Conservation (phyloP, 2,797 vertebrate genomes). For the Neosalanx taihuensis region DNA sequence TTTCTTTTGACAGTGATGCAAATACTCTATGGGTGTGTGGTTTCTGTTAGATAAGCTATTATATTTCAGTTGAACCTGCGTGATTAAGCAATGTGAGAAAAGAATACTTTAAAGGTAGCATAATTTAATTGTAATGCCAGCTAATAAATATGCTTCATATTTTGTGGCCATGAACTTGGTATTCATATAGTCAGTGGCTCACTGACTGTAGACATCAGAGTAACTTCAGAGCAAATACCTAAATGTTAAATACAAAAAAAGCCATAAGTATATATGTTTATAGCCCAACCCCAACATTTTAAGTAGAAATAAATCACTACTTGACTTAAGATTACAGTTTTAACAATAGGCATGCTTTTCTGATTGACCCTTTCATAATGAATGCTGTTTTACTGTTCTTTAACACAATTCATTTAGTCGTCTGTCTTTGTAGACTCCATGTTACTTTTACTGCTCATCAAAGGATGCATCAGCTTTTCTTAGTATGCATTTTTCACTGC, state of each 20-base stretch:
- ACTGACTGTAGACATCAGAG: no score
- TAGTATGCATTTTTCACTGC: conserved; percentile 13
- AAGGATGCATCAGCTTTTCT: neutral
- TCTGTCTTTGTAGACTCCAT: neutral
- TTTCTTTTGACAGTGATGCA: conserved; percentile 5
- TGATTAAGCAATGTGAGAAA: conserved; percentile 15
- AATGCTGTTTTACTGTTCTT: neutral
- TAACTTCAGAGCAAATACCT: no score
- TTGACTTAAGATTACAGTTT: neutral
- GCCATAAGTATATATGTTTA: no score
- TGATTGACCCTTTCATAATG: neutral
- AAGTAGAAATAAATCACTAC: no score
- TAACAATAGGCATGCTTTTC: neutral
- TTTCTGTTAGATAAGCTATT: conserved; percentile 12
- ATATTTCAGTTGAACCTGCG: conserved; percentile 14
- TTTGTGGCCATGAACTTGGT: neutral
- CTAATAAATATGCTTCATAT: neutral
- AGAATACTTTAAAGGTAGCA: neutral
- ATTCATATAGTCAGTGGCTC: no score
- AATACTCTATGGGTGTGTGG: conserved; percentile 22
- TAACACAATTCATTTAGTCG: neutral
- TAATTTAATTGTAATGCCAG: neutral
- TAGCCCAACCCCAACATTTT: no score
- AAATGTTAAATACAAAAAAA: no score
- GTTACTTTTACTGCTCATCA: neutral